Evolutionary conservation across 2,888 invertebrate species (phyloP), one percentile per base, ranked within the genome.

Genomic region (Selenia dentaria): DNA sequence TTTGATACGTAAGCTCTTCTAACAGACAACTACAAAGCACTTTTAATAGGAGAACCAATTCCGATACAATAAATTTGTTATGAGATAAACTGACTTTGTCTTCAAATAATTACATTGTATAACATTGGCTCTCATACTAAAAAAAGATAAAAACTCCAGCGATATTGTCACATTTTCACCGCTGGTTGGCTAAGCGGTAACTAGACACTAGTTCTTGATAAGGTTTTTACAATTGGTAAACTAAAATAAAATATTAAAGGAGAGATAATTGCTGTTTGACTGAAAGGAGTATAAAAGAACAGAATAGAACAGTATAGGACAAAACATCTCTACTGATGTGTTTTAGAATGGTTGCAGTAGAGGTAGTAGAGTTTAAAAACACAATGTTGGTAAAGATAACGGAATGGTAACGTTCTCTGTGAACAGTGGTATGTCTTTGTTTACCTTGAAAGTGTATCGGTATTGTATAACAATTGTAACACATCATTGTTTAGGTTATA

Each of bases 181-280:
- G 81, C 85, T 82, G 83, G 82, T 80, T 75, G 74, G 82, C 81
- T 74, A 85, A 89, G 87, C 87, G 78, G 81, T 65, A 64, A 64
- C 72, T 79, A 75, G 55, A 54, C 62, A 65, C 26, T 37, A 67
- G 63, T 60, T 59, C 62, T 56, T 66, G 58, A 9, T 11, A 63
- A 67, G 65, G 61, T 77, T 69, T 77, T 69, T 43, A 62, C 6
- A 22, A 22, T 22, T 6, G 20, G 20, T 20, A 20, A 0, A 9
- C 1, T 10, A 25, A 25, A 5, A 10, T 64, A 49, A 40, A 38
- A 54, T 51, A 61, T 53, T n/a, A 60, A 58, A 58, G 54, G 18
- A n/a, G 64, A 28, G 62, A 59, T 57, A 59, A 62, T 57, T 49
- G 53, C 52, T 46, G 59, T 39, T 46, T 12, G 28, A 51, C 34